Conservation (phyloP, 2,888 invertebrate species). For the Octodonta nipae region DNA sequence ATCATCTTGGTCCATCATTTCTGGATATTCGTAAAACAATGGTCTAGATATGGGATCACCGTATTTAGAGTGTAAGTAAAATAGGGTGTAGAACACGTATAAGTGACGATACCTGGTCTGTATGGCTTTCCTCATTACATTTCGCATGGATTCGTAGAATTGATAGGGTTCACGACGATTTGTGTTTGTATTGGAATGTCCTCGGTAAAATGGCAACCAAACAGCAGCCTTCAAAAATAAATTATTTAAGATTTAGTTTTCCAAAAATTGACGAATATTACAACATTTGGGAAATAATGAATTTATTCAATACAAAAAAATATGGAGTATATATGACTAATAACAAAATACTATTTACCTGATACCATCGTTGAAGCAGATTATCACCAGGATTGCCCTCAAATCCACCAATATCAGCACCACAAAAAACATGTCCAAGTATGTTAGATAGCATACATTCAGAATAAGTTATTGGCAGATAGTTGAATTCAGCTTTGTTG, state of each 20-base stretch:
- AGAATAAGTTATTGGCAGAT: slow-evolving; percentile 68
- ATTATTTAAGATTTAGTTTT: slow-evolving; percentile 1
- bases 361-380: slow-evolving; percentile 20
- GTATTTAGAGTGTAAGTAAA: slow-evolving; percentile 69
- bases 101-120: slow-evolving; percentile 72
- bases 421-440: slow-evolving; percentile 77
- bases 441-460: slow-evolving; percentile 68
- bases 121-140: slow-evolving; percentile 46
- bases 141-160: slow-evolving; percentile 56
- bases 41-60: slow-evolving; percentile 83
- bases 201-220: slow-evolving; percentile 87
- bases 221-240: slow-evolving; percentile 53
- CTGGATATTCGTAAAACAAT: slow-evolving; percentile 75
- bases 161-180: slow-evolving; percentile 92
- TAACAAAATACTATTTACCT: no score
- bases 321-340: no score
- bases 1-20: slow-evolving; percentile 65
- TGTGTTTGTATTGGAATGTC: slow-evolving; percentile 89
- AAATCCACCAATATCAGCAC: slow-evolving; percentile 95
- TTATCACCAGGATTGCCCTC: slow-evolving; percentile 4
- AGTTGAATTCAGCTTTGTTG: slow-evolving; percentile 83
- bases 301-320: no score
- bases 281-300: no score
- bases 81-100: slow-evolving; percentile 80
- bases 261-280: neutral